These are phyloP conservation scores for Hemiprocne comata DNA, from an alignment of 2,113 vertebrate species.

Conservation along the genomic window DNA sequence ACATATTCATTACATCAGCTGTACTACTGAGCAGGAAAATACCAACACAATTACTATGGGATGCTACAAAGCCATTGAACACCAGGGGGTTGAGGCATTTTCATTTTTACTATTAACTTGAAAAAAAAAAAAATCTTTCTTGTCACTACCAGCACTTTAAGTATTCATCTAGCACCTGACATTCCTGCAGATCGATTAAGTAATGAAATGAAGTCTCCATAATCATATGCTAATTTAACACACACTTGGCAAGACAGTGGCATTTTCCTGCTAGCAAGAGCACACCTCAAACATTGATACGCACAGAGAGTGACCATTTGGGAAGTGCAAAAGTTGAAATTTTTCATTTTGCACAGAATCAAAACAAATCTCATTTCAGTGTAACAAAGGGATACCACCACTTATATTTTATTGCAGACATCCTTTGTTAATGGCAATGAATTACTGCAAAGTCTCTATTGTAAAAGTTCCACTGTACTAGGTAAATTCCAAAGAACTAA, in stretches of 20 bases:
- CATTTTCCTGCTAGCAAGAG: constrained; percentile 20
- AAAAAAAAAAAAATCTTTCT: background rate
- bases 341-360: background rate
- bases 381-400: background rate
- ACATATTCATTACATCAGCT: background rate
- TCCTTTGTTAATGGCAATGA: constrained; percentile 14
- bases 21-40: background rate
- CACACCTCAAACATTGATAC: constrained; percentile 21
- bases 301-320: background rate
- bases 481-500: background rate
- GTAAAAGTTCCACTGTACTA: background rate
- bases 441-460: background rate
- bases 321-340: background rate
- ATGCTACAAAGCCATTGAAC: background rate
- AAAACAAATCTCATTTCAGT: background rate
- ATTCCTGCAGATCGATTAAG: constrained; percentile 50
- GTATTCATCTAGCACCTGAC: constrained; percentile 8
- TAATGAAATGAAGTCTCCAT: constrained; percentile 4
- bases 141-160: background rate
- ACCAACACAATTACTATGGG: background rate
- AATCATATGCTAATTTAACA: constrained; percentile 46
- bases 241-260: background rate
- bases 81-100: background rate
- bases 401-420: constrained; percentile 21
- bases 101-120: background rate